Evolutionary conservation across 2,888 invertebrate species (phyloP), one percentile per base, ranked within the genome.

Genomic region (Dusona sp.): DNA sequence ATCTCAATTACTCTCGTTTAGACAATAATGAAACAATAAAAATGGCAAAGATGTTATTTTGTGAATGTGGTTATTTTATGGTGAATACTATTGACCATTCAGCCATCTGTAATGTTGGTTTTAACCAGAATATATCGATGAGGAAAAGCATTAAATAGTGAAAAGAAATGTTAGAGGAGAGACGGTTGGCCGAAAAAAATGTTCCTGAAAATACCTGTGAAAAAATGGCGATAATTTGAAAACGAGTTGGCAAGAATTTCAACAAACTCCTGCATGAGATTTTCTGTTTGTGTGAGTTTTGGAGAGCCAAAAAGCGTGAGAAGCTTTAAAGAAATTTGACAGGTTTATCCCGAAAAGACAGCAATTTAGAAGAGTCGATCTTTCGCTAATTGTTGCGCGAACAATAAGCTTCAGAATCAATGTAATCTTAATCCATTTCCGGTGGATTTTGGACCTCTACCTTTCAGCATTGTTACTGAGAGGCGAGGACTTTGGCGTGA

Each of bases 401-500:
- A 42, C 22, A 61, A 45, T 51, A 25, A 57, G 61, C 54, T 16
- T 19, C n/a, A 77, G 75, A 51, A 51, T 36, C 48, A 72, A 22
- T 22, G 64, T 68, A 67, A 79, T 61, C 9, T 73, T 57, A 19
- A 36, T 64, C 19, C 74, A 33, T 75, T 65, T 45, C 29, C 33
- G n/a, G 33, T 38, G 38, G 67, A 45, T 74, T 68, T 70, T 75
- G 54, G 80, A 85, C 87, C 86, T 88, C 91, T 90, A 89, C 90
- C 91, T 91, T 93, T 92, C 84, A 91, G 89, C 89, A 91, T 92
- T 54, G 92, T 92, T 88, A 93, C 92, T 89, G 93, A 93, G 87
- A 90, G 89, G 79, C 91, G 92, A 90, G 93, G 93, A 84, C 79
- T 68, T 89, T 89, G 89, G 87, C 93, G 93, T 87, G 89, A 89